Evolutionary conservation across 2,888 invertebrate species (phyloP).

Genomic region (Oxycera nigricornis): DNA sequence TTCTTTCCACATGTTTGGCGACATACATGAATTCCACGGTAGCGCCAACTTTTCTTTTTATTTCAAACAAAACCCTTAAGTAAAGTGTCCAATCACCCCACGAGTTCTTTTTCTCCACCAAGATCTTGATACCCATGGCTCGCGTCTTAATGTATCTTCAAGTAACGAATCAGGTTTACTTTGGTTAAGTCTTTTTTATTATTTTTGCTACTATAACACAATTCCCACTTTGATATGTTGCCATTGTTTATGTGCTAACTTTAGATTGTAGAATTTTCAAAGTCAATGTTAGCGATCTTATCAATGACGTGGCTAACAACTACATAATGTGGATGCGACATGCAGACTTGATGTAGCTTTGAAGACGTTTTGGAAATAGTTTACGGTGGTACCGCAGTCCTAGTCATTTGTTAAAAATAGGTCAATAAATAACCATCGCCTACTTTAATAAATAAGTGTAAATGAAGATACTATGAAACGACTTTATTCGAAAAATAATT

Average conservation of each 20-base stretch:
- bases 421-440: too few species aligned
- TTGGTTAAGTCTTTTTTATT: neutral
- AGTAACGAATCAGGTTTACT: neutral
- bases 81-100: neutral
- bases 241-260: conserved; percentile 45
- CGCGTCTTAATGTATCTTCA: neutral
- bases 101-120: too few species aligned
- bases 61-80: neutral
- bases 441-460: too few species aligned
- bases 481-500: too few species aligned
- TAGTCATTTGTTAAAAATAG: too few species aligned
- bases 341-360: neutral
- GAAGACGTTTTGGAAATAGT: too few species aligned
- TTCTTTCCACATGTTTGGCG: conserved; percentile 43
- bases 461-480: too few species aligned
- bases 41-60: conserved; percentile 18
- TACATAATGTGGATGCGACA: conserved; percentile 27
- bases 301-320: conserved; percentile 47
- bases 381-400: too few species aligned
- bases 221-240: conserved; percentile 45
- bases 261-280: conserved; percentile 43
- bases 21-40: conserved; percentile 40
- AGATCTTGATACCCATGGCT: neutral
- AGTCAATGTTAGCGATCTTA: conserved; percentile 52
- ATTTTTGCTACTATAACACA: conserved; percentile 27